These are phyloP conservation scores for Morus bassanus DNA, from an alignment of 2,797 vertebrate genomes.

Conservation along the genomic window DNA sequence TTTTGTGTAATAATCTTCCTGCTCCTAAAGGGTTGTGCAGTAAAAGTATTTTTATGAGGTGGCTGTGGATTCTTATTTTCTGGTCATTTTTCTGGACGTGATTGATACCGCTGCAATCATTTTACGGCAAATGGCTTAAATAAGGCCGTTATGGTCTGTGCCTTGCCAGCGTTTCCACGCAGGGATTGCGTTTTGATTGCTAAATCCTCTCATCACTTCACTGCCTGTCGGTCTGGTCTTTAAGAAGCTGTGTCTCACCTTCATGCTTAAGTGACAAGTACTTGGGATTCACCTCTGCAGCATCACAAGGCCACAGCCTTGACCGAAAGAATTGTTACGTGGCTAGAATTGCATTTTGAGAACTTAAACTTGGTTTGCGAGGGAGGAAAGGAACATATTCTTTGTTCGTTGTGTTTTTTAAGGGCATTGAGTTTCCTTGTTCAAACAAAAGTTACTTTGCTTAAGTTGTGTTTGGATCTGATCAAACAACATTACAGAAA, in stretches of 20 bases:
- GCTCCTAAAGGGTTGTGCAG: neutral
- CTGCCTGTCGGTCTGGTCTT: neutral
- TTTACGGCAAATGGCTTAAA: neutral
- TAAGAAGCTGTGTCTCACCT: neutral
- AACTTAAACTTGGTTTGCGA: neutral
- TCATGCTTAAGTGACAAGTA: neutral
- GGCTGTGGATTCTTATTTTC: neutral
- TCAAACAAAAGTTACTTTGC: neutral
- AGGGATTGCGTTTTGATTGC: neutral
- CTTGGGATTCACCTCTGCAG: neutral
- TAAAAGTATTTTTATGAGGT: neutral
- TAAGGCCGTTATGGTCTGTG: neutral
- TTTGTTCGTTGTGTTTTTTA: neutral
- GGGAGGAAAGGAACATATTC: neutral
- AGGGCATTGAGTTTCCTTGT: neutral
- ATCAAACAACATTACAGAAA: neutral
- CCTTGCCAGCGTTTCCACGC: neutral
- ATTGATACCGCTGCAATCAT: neutral
- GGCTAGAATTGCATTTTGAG: neutral
- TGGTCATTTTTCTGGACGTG: neutral
- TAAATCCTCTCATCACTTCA: accelerated
- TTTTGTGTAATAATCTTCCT: neutral
- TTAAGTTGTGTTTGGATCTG: neutral
- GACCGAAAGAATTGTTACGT: neutral
- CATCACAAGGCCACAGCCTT: neutral